phyloP scores from a whole-genome alignment of 2,888 invertebrate genomes.

The Zeuzera pyrina region DNA sequence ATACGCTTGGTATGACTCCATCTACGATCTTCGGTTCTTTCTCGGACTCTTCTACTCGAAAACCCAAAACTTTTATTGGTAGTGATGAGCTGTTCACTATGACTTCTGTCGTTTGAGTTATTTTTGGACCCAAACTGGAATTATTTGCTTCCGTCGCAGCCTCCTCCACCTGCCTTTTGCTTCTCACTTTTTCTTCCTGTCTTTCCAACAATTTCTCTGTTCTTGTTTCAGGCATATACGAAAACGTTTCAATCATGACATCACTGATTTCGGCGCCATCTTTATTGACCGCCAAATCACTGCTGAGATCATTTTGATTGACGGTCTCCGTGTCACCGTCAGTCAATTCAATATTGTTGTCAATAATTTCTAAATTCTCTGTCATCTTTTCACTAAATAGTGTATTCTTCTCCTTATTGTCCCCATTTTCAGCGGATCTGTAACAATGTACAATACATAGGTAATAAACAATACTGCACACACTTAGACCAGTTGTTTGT shows the following conservation, averaged over 20 bases:
- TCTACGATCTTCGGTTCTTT: conserved; percentile 56
- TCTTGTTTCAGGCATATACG: conserved; percentile 10
- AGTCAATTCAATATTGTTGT: conserved; percentile 7
- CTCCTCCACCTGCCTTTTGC: neutral
- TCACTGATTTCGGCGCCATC: conserved; percentile 15
- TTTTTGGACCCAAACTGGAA: too few relatives aligned
- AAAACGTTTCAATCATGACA: conserved; percentile 24
- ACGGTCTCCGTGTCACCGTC: conserved; percentile 16
- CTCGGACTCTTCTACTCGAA: conserved; percentile 47
- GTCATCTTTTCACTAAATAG: conserved; percentile 9
- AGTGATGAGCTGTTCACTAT: too few relatives aligned
- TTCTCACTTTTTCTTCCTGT: neutral
- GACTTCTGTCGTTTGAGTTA: too few relatives aligned
- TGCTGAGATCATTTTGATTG: conserved; percentile 15
- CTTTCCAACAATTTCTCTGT: conserved; percentile 1
- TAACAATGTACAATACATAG: neutral
- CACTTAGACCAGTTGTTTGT: too few relatives aligned
- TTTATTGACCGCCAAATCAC: conserved; percentile 27
- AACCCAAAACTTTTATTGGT: conserved; percentile 33
- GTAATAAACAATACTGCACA: neutral
- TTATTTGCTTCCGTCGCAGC: too few relatives aligned
- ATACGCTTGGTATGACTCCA: conserved; percentile 49
- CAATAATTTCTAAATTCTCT: conserved; percentile 2
- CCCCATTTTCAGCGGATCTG: conserved; percentile 6
- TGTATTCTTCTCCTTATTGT: conserved; percentile 3